A percentile compares a stretch with the other conserved stretches of the same genome.
Conservation (phyloP, 1,140 invertebrate genomes). For the Idris sp. region DNA sequence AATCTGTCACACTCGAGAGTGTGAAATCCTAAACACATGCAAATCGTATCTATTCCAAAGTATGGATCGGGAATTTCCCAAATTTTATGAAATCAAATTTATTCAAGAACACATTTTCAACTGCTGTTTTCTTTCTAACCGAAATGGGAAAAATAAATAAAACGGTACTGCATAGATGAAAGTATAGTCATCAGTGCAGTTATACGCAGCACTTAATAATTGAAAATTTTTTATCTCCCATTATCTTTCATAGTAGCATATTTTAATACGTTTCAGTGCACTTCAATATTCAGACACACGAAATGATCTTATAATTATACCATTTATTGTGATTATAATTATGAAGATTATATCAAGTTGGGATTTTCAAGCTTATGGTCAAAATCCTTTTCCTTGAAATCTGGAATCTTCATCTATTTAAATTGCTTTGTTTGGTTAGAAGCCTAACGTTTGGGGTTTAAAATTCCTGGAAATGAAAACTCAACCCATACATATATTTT, state of each 20-base stretch:
- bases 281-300: conserved; percentile 2
- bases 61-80: conserved; percentile 7
- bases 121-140: conserved; percentile 12
- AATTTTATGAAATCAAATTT: too few relatives aligned
- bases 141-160: conserved; percentile 5
- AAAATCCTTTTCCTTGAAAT: too few relatives aligned
- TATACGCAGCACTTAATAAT: conserved; percentile 21
- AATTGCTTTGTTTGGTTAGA: too few relatives aligned
- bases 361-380: conserved; percentile 28
- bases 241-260: conserved; percentile 4
- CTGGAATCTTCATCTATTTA: too few relatives aligned
- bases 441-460: too few relatives aligned
- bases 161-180: conserved; percentile 25
- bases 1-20: conserved; percentile 9
- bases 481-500: too few relatives aligned
- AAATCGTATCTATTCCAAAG: background rate
- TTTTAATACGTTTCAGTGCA: conserved; percentile 18
- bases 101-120: background rate
- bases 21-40: conserved; percentile 24
- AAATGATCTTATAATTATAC: background rate
- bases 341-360: conserved; percentile 41
- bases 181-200: conserved; percentile 17
- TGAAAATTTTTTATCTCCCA: conserved; percentile 1
- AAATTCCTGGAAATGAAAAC: too few relatives aligned
- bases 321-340: conserved; percentile 24